Evolutionary conservation across 2,888 invertebrate species (phyloP).

Genomic region (Perizoma flavofasciatum): DNA sequence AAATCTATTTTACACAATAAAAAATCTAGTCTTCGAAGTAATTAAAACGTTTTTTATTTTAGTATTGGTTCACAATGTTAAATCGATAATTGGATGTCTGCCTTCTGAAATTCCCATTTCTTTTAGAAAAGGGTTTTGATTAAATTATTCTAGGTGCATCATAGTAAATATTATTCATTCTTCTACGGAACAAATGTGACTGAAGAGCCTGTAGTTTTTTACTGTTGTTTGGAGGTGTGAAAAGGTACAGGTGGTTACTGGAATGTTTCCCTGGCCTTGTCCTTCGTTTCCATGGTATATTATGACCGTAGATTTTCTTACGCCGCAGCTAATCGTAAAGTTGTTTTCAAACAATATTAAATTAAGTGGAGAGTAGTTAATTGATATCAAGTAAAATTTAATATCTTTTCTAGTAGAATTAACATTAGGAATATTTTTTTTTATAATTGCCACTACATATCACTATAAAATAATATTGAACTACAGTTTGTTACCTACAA

Average conservation of each 20-base stretch:
- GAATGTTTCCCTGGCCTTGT: slow-evolving; percentile 40
- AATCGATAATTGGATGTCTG: neutral
- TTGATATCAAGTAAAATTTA: too few species aligned
- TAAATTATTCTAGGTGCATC: slow-evolving; percentile 47
- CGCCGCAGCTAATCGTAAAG: slow-evolving; percentile 11
- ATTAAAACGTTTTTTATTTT: slow-evolving; percentile 8
- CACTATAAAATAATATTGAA: neutral
- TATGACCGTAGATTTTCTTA: slow-evolving; percentile 54
- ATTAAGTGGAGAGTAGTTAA: neutral
- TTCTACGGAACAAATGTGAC: slow-evolving; percentile 57
- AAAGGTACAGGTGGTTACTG: slow-evolving; percentile 30
- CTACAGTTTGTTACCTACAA: neutral
- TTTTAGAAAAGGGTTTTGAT: slow-evolving; percentile 15
- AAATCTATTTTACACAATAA: neutral
- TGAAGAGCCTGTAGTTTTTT: slow-evolving; percentile 51
- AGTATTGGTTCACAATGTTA: neutral
- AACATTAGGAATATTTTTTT: too few species aligned
- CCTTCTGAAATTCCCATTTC: slow-evolving; percentile 9
- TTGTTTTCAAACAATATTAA: slow-evolving; percentile 5
- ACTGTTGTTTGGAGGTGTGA: slow-evolving; percentile 42
- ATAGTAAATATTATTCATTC: slow-evolving; percentile 32
- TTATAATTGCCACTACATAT: too few species aligned
- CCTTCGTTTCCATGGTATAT: slow-evolving; percentile 61
- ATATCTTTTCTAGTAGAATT: too few species aligned
- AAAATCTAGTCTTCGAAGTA: slow-evolving; percentile 6